Evolutionary conservation across 2,113 vertebrate genomes (phyloP), one percentile per base, ranked within the genome.

Genomic region (Neotoma lepida): DNA sequence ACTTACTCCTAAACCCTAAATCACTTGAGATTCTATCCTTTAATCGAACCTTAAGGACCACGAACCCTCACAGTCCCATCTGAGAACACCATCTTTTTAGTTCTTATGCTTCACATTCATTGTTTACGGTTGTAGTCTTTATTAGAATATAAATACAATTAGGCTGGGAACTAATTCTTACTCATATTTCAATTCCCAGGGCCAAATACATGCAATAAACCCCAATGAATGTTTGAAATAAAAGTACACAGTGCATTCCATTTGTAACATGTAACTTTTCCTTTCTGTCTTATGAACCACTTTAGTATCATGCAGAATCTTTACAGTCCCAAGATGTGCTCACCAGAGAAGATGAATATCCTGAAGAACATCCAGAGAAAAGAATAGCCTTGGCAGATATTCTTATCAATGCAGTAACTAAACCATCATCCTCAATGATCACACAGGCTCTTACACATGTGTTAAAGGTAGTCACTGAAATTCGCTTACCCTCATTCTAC

Each of bases 1-100:
- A 61, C 61, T 96, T 74, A 81, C 61, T 80, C 46, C 70, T 89
- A 91, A 86, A 86, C 91, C 41, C 26, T 95, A 89, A 94, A 95
- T 88, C 4, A 80, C 35, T 84, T 87, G 85, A 92, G 12, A 77
- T 49, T 58, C 49, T n/a, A 28, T 86, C 39, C 86, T 95, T 94
- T 18, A 63, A 71, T 61, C 76, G 51, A 92, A 41, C 49, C 14
- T 61, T 26, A 30, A 41, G n/a, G n/a, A 41, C n/a, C 26, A 63
- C 2, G 73, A 82, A 13, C 3, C 70, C n/a, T 51, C 82, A 30
- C 35, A 14, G n/a, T 74, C 26, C 41, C 28, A 51, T 0, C 56
- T 80, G 77, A 95, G 66, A 89, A 89, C 56, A 89, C 6, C 20
- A 22, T 63, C 76, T 90, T 54, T 88, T 85, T 26, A 82, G 78